Conservation (phyloP, 1,140 invertebrate species). For the Dendroctonus ponderosae region DNA sequence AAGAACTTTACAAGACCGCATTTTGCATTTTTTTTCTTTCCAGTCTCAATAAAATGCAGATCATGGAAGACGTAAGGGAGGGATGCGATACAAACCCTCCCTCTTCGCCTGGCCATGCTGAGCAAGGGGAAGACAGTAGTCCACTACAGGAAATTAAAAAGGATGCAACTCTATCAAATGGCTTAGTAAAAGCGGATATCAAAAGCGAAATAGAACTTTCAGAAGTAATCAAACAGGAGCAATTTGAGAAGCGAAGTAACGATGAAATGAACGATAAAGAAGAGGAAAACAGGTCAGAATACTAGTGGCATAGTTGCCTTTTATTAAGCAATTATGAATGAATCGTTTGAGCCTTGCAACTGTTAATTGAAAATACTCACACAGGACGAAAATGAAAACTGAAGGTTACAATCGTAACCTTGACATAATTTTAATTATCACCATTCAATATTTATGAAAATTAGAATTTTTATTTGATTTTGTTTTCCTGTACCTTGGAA, state of each 20-base stretch:
- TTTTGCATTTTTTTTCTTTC: slow-evolving; percentile 34
- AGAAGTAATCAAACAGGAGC: slow-evolving; percentile 26
- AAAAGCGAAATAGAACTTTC: slow-evolving; percentile 5
- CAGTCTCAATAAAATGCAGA: slow-evolving; percentile 52
- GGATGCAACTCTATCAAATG: slow-evolving; percentile 18
- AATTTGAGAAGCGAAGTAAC: slow-evolving; percentile 22
- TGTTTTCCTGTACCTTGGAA: too few species aligned
- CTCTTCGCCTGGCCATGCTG: slow-evolving; percentile 49
- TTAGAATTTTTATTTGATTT: neutral
- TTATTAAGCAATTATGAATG: neutral
- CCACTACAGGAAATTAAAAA: slow-evolving; percentile 16
- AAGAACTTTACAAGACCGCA: too few species aligned
- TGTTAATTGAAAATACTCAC: slow-evolving; percentile 19
- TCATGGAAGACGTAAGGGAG: slow-evolving; percentile 50
- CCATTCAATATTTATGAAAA: slow-evolving; percentile 7
- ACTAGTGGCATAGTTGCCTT: neutral
- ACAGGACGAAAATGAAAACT: slow-evolving; percentile 7
- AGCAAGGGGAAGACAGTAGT: slow-evolving; percentile 38
- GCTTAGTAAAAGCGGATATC: slow-evolving; percentile 12
- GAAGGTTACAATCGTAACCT: slow-evolving; percentile 14
- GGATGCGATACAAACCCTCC: slow-evolving; percentile 47
- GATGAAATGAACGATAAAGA: slow-evolving; percentile 19
- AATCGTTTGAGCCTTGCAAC: slow-evolving; percentile 3
- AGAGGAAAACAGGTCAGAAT: slow-evolving; percentile 19
- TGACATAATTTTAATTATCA: slow-evolving; percentile 11